Percentiles rank a stretch among this genome's conserved stretches.
These are phyloP conservation scores for Cynopterus brachyotis DNA, from an alignment of 2,113 vertebrate species.

Conservation along the genomic window DNA sequence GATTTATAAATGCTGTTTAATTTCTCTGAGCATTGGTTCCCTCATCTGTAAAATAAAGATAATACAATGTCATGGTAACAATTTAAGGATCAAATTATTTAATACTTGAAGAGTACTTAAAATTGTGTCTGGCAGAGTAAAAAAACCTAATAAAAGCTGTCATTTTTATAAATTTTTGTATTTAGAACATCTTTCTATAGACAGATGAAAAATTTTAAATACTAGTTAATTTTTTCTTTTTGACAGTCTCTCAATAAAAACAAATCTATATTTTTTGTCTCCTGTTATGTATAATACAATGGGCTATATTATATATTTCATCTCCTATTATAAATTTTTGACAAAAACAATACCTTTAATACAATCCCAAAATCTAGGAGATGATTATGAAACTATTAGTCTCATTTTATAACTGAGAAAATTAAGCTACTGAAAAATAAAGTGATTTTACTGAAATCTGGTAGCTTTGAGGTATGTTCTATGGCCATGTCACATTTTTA, in stretches of 20 bases:
- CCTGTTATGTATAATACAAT: too few species aligned
- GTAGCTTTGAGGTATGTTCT: background rate
- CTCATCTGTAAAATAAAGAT: background rate
- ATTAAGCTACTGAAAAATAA: background rate
- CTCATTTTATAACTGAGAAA: slow-evolving; percentile 1
- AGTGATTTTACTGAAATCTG: background rate
- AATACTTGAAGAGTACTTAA: background rate
- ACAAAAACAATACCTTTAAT: background rate
- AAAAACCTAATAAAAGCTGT: background rate
- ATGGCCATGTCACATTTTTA: background rate
- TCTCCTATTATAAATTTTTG: background rate
- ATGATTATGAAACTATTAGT: background rate
- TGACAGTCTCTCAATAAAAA: background rate
- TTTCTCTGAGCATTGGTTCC: background rate
- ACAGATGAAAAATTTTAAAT: background rate
- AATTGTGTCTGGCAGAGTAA: background rate
- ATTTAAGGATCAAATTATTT: background rate
- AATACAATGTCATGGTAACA: background rate
- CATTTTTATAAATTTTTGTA: background rate
- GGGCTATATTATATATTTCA: background rate
- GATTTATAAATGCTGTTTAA: background rate
- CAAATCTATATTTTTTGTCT: background rate
- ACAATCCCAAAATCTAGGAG: background rate
- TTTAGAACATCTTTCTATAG: background rate
- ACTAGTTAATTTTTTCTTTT: background rate